These are phyloP conservation scores for Andrena trimmerana DNA, from an alignment of 2,888 invertebrate genomes.

Conservation along the genomic window DNA sequence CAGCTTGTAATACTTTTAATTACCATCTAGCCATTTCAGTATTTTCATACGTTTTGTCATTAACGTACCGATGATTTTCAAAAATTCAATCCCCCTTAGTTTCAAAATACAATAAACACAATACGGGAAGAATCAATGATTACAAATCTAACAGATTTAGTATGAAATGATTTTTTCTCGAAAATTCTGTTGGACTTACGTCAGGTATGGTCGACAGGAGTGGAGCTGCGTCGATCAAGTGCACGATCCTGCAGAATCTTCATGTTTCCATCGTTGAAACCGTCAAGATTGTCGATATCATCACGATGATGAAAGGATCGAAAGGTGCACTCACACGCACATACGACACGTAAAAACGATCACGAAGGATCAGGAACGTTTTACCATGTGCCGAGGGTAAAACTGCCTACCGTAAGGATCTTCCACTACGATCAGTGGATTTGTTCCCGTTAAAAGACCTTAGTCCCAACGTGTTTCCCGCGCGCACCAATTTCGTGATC, in stretches of 20 bases:
- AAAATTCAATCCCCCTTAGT: too few relatives aligned
- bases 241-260: constrained; percentile 79
- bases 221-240: constrained; percentile 77
- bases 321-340: constrained; percentile 24
- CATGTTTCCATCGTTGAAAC: constrained; percentile 83
- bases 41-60: too few relatives aligned
- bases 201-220: constrained; percentile 83
- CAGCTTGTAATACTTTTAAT: too few relatives aligned
- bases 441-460: constrained; percentile 29
- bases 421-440: constrained; percentile 18
- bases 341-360: not conserved
- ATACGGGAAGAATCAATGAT: not conserved
- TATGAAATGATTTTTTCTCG: not conserved
- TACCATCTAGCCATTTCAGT: too few relatives aligned
- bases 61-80: too few relatives aligned
- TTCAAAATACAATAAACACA: too few relatives aligned
- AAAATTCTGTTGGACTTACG: constrained; percentile 76
- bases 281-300: constrained; percentile 76
- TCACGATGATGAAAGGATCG: constrained; percentile 49
- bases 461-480: constrained; percentile 46
- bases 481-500: constrained; percentile 67
- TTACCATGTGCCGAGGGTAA: constrained; percentile 22
- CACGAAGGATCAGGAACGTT: constrained; percentile 13
- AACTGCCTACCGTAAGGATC: constrained; percentile 8
- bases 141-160: not conserved